Evolutionary conservation across 1,140 invertebrate species (phyloP).

Genomic region (Phymastichus coffea): DNA sequence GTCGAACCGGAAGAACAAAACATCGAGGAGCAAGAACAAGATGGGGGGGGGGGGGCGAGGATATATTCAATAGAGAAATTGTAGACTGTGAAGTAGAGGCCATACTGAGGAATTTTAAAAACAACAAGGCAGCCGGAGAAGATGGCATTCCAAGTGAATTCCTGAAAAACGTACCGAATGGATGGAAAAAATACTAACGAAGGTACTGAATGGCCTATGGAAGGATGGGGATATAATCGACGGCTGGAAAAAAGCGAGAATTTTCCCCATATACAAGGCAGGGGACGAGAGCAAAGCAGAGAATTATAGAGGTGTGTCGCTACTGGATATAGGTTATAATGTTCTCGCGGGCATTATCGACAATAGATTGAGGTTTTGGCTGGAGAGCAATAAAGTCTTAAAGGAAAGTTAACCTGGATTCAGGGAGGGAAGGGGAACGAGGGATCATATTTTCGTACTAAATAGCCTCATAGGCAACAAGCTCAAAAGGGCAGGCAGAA

Average conservation of each 20-base stretch:
- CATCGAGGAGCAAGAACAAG: background rate
- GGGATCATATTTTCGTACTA: background rate
- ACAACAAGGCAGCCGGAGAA: background rate
- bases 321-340: background rate
- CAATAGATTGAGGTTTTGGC: background rate
- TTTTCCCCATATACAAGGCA: background rate
- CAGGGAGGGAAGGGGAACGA: background rate
- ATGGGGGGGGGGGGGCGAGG: background rate
- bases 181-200: background rate
- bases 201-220: constrained; percentile 1
- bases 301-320: background rate
- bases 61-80: too few species aligned
- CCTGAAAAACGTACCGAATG: background rate
- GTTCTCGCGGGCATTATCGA: background rate
- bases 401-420: background rate
- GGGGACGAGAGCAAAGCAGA: background rate
- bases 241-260: background rate
- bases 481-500: background rate
- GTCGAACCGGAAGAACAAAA: background rate
- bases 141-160: background rate
- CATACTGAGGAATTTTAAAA: background rate
- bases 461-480: background rate
- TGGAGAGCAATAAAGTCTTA: background rate
- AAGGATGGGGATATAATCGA: background rate
- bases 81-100: too few species aligned